A percentile compares a stretch with the other conserved stretches of the same genome.
Evolutionary conservation across 2,113 vertebrate genomes (phyloP).

Genomic region (Cephalopterus ornatus): DNA sequence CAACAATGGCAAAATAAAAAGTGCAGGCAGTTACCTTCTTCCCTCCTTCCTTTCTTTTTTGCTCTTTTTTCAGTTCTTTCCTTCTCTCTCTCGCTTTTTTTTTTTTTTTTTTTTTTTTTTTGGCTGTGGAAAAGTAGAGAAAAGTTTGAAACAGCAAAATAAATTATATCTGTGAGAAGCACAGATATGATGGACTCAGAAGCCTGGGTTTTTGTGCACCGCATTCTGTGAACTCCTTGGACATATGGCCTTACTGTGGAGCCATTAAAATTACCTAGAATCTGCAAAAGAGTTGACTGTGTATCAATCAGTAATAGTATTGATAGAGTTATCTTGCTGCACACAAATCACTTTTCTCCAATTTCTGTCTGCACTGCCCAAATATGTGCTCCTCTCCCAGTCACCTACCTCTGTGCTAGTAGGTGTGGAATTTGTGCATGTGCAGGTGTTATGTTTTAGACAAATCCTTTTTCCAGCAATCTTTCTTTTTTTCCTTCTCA

Average conservation of each 20-base stretch:
- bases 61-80: background rate
- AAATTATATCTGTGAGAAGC: background rate
- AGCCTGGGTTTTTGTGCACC: background rate
- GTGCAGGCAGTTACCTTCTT: background rate
- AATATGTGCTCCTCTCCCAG: background rate
- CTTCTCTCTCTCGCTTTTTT: background rate
- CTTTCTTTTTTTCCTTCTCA: background rate
- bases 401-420: background rate
- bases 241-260: background rate
- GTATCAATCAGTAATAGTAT: background rate
- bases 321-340: background rate
- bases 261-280: background rate
- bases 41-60: background rate
- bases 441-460: background rate
- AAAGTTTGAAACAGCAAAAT: background rate
- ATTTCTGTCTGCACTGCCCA: background rate
- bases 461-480: background rate
- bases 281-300: background rate
- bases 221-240: background rate
- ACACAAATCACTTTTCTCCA: background rate
- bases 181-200: background rate
- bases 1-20: background rate
- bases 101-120: background rate
- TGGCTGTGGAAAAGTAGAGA: background rate
- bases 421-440: fast-evolving